Conservation (phyloP, 2,888 invertebrate genomes). For the Macrosiphum euphorbiae region DNA sequence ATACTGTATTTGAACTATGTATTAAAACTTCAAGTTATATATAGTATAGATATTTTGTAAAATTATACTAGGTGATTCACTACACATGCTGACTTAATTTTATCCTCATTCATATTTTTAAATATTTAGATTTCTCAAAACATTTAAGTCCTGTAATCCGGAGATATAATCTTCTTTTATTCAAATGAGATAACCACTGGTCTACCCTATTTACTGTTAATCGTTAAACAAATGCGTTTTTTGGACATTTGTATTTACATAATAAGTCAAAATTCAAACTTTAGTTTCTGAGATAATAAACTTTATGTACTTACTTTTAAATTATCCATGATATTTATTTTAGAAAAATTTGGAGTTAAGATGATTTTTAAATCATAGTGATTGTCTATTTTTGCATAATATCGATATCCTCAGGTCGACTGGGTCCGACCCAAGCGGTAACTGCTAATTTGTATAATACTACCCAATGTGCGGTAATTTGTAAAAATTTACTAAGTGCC, state of each 20-base stretch:
- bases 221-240: background rate
- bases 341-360: no score
- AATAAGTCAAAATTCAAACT: background rate
- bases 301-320: background rate
- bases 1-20: background rate
- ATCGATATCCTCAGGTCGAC: background rate
- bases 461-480: background rate
- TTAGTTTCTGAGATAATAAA: background rate
- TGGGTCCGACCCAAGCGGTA: background rate
- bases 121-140: background rate
- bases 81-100: no score
- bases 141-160: background rate
- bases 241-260: background rate
- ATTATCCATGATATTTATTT: background rate
- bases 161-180: background rate
- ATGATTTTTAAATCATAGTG: background rate
- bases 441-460: background rate
- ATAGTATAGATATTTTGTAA: background rate
- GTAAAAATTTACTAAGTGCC: background rate
- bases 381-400: no score
- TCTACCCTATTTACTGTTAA: background rate
- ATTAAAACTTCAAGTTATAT: no score
- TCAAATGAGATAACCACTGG: no score
- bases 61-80: background rate
- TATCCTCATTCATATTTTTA: background rate